A percentile compares a stretch with the other conserved stretches of the same genome.
phyloP scores from a whole-genome alignment of 2,113 vertebrate genomes.

The Solenodon paradoxus region DNA sequence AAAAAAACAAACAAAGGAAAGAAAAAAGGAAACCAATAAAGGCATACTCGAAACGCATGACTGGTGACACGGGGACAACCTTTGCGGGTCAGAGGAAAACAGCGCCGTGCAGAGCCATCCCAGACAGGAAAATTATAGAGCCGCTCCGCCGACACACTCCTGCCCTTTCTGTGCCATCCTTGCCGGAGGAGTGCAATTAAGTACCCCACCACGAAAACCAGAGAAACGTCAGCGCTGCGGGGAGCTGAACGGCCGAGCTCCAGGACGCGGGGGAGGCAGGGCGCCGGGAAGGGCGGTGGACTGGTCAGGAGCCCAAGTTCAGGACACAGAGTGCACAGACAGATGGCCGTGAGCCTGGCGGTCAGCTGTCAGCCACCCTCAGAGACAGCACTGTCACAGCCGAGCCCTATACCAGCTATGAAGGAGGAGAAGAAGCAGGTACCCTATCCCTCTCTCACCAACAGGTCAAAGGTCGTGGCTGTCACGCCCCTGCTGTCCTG shows the following conservation, averaged over 20 bases:
- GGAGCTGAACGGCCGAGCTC: neutral
- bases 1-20: neutral
- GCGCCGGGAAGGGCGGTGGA: neutral
- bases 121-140: slow-evolving; percentile 69
- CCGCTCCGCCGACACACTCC: slow-evolving; percentile 16
- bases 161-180: slow-evolving; percentile 41
- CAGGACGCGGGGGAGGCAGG: neutral
- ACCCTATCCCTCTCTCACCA: neutral
- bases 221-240: neutral
- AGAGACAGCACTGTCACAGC: neutral
- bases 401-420: no score
- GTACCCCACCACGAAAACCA: neutral
- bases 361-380: neutral
- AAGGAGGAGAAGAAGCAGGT: neutral
- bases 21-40: slow-evolving; percentile 23
- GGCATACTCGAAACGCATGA: neutral
- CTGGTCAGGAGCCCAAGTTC: neutral
- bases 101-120: neutral
- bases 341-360: no score
- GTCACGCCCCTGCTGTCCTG: neutral
- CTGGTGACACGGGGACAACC: slow-evolving; percentile 18
- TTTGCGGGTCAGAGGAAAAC: neutral
- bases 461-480: neutral
- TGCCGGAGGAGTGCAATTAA: slow-evolving; percentile 43
- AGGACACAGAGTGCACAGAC: neutral